Base-by-base conservation (phyloP, 2,113 vertebrate genomes). In the Nothoprocta pentlandii region DNA sequence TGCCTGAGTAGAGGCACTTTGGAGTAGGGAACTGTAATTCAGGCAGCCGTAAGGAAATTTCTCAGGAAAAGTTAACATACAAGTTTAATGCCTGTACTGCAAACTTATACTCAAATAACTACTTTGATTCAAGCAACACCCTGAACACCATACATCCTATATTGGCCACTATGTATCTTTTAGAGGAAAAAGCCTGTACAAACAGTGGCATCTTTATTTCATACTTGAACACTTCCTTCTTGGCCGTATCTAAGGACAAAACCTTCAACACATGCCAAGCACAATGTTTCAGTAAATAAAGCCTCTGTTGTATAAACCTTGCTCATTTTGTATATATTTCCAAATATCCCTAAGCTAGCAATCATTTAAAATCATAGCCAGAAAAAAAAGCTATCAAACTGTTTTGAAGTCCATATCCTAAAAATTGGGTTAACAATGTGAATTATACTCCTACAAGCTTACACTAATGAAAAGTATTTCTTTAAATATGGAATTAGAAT, bases 191-290 rank as follows among this genome's bases (percentile, higher is more conserved):
- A 64, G 42, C 1, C 0, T 41, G 75, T 68, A 75, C 81, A 67
- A 68, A 95, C 87, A 94, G 75, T 2, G 51, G 53, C 58, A 96
- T 34, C 46, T 80, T 95, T 92, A 92, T 94, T 94, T 87, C 73
- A 53, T 69, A 53, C 47, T 47, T 79, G 28, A 70, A 66, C 36
- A 47, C 69, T 90, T 80, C 80, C 94, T 87, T 75, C 67, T 85
- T 77, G 81, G 64, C 71, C 87, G 46, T 22, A 76, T 80, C 89
- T 84, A 93, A 93, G 73, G 74, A 94, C 88, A 89, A 92, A 94
- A 77, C 70, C 77, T 80, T 89, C 80, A 81, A 86, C 61, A 87
- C 74, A 91, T 36, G 75, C 74, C 64, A 93, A 81, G 64, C 5
- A 1, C 36, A 53, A 79, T 14, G 12, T 78, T 90, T 39, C 17